Evolutionary conservation across 2,888 invertebrate species (phyloP).

Genomic region (Syrphus vitripennis): DNA sequence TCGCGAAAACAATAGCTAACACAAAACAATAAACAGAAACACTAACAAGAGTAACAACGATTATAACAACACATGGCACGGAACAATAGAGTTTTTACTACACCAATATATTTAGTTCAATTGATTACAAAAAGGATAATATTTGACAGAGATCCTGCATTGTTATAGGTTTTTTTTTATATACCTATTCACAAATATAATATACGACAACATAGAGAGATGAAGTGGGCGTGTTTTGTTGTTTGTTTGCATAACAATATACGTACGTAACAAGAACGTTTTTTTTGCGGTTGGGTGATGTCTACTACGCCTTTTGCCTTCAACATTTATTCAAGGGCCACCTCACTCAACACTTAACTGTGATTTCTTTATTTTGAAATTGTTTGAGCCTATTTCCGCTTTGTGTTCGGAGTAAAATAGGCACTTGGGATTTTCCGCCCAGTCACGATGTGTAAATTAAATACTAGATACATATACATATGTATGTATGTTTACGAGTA

Average conservation of each 20-base stretch:
- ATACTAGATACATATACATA: too few species aligned
- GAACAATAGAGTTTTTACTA: conserved; percentile 33
- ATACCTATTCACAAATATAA: background rate
- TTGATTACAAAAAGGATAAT: conserved; percentile 61
- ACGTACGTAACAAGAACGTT: background rate
- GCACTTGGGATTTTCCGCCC: conserved; percentile 29
- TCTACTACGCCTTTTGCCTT: background rate
- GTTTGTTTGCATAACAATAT: background rate
- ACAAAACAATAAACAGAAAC: conserved; percentile 14
- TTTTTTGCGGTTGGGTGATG: background rate
- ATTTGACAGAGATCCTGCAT: conserved; percentile 57
- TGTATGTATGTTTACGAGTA: too few species aligned
- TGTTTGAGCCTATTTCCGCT: conserved; percentile 50
- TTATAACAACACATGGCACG: conserved; percentile 33
- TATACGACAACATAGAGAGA: background rate
- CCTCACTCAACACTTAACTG: conserved; percentile 9
- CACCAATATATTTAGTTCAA: conserved; percentile 50
- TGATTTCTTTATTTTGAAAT: conserved; percentile 48
- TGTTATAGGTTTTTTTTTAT: conserved; percentile 34
- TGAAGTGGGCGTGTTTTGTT: background rate
- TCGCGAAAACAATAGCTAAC: conserved; percentile 39
- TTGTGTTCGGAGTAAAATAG: conserved; percentile 37
- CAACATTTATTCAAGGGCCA: conserved; percentile 14
- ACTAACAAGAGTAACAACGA: conserved; percentile 24
- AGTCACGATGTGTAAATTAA: conserved; percentile 2